phyloP scores from a whole-genome alignment of 2,797 vertebrate species.

The Kryptopterus vitreolus region DNA sequence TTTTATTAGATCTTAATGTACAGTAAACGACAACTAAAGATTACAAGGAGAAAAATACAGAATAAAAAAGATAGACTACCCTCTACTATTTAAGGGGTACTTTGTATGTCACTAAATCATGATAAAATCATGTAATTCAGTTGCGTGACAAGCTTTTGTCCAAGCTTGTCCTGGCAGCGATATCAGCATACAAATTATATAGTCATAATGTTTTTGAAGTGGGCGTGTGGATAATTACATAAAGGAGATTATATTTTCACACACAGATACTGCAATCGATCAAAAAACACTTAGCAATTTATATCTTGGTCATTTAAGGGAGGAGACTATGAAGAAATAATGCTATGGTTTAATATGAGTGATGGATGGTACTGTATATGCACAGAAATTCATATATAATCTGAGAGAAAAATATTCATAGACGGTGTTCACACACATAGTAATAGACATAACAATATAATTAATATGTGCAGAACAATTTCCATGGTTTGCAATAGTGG shows the following conservation, averaged over 20 bases:
- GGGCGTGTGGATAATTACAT: slow-evolving; percentile 1
- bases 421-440: neutral
- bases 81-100: neutral
- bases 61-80: neutral
- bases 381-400: neutral
- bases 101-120: neutral
- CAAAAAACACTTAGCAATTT: neutral
- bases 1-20: neutral
- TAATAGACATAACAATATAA: neutral
- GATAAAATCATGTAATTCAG: neutral
- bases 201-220: neutral
- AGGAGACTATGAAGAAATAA: neutral
- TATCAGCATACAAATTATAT: neutral
- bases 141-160: neutral
- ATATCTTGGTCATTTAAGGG: neutral
- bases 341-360: neutral
- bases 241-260: slow-evolving; percentile 4
- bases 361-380: neutral
- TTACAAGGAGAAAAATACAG: neutral
- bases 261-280: neutral
- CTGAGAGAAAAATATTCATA: neutral
- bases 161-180: neutral
- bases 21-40: neutral
- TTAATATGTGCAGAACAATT: neutral
- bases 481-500: neutral